phyloP scores from a whole-genome alignment of 2,888 invertebrate genomes.

The Agrochola circellaris region DNA sequence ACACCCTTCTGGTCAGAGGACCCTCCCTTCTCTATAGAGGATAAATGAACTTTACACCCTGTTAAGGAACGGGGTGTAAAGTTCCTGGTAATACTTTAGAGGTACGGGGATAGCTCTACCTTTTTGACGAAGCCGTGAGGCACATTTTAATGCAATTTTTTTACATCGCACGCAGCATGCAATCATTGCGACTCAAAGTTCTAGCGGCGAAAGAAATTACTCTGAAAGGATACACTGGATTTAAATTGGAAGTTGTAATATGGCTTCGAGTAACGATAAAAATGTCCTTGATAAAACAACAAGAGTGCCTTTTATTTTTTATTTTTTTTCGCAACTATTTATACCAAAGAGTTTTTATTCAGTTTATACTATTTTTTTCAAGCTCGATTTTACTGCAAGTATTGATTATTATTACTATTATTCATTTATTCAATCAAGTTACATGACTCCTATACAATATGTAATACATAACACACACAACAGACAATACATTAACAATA shows the following conservation, averaged over 20 bases:
- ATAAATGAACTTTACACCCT: too few relatives aligned
- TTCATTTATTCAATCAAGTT: not conserved
- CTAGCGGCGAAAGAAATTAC: constrained; percentile 43
- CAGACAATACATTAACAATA: not conserved
- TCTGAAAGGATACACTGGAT: constrained; percentile 41
- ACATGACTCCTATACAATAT: not conserved
- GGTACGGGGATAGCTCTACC: too few relatives aligned
- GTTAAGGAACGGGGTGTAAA: too few relatives aligned
- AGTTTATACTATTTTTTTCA: not conserved
- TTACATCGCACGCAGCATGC: not conserved
- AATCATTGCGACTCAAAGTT: constrained; percentile 60
- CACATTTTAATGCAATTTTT: not conserved
- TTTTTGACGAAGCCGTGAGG: too few relatives aligned
- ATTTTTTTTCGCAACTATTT: not conserved
- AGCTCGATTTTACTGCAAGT: not conserved
- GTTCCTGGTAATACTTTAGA: too few relatives aligned
- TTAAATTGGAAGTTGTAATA: constrained; percentile 74
- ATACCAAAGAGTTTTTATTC: not conserved
- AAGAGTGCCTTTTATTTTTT: not conserved
- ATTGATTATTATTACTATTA: not conserved
- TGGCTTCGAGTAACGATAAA: constrained; percentile 1
- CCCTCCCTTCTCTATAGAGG: too few relatives aligned
- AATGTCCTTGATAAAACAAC: not conserved
- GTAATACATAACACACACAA: not conserved
- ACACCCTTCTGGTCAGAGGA: too few relatives aligned